Percentiles rank a stretch among this genome's conserved stretches.
These are phyloP conservation scores for Ondatra zibethicus DNA, from an alignment of 2,113 vertebrate species.

Conservation along the genomic window DNA sequence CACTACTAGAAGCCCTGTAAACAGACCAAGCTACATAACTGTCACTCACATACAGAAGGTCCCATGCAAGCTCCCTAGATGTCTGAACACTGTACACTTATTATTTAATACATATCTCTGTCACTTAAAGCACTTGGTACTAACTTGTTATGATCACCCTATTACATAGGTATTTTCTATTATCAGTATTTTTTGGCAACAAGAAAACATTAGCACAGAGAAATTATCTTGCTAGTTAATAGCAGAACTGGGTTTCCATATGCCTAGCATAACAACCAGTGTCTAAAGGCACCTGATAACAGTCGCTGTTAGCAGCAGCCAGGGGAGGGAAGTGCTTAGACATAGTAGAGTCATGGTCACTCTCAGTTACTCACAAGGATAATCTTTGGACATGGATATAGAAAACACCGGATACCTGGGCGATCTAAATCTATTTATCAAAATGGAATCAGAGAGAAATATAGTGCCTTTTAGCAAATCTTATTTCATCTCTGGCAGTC, in stretches of 20 bases:
- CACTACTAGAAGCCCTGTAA: not conserved
- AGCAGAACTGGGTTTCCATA: not conserved
- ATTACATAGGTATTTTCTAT: not conserved
- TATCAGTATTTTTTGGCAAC: slow-evolving; percentile 15
- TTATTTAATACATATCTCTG: not conserved
- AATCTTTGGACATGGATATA: not conserved
- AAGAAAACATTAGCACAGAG: not conserved
- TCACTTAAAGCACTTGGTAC: slow-evolving; percentile 18
- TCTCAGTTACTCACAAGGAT: not conserved
- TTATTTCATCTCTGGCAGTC: not conserved
- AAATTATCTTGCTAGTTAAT: slow-evolving; percentile 13
- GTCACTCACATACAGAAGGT: not conserved
- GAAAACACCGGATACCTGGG: not conserved
- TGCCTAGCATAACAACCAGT: not conserved
- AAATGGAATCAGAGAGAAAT: slow-evolving; percentile 3
- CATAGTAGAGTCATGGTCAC: not conserved
- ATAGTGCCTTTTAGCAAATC: slow-evolving; percentile 4
- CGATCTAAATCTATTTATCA: not conserved
- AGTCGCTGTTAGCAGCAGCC: not conserved
- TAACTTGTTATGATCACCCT: not conserved
- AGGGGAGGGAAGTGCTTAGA: not conserved
- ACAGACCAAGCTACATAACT: not conserved
- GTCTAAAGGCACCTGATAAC: not conserved
- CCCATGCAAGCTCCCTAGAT: not conserved
- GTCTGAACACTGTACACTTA: not conserved